Percentiles rank a stretch among this genome's conserved stretches.
phyloP scores from a whole-genome alignment of 2,888 invertebrate genomes.

The Tetranychus piercei region DNA sequence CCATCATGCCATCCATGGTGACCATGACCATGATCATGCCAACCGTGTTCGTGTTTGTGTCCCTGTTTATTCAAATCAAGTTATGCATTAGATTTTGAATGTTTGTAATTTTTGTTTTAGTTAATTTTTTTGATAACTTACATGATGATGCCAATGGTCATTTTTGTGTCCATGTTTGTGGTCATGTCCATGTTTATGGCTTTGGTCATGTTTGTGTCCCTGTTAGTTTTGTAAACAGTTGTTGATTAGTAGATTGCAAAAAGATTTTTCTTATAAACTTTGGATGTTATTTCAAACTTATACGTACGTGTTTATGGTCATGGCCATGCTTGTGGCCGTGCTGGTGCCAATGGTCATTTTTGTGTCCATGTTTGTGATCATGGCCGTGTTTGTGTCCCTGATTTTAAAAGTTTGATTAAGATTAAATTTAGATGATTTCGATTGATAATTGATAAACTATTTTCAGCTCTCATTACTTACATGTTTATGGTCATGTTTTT shows the following conservation, averaged over 20 bases:
- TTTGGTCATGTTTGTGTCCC: background rate
- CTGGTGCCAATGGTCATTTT: background rate
- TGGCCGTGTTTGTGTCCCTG: background rate
- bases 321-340: background rate
- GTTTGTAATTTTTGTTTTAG: no score
- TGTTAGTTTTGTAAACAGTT: background rate
- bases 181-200: background rate
- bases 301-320: background rate
- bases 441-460: background rate
- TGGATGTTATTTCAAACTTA: background rate
- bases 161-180: background rate
- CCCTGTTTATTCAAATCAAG: background rate
- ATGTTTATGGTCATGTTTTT: background rate
- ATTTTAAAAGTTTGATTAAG: background rate
- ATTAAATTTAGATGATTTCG: background rate
- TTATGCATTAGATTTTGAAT: no score
- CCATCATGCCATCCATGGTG: background rate
- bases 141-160: background rate
- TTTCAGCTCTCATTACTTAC: background rate
- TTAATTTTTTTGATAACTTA: no score
- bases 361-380: background rate
- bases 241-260: background rate
- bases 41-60: background rate
- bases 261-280: no score
- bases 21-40: background rate